These are phyloP conservation scores for Trachelipus rathkii DNA, from an alignment of 1,140 invertebrate species.

Conservation along the genomic window DNA sequence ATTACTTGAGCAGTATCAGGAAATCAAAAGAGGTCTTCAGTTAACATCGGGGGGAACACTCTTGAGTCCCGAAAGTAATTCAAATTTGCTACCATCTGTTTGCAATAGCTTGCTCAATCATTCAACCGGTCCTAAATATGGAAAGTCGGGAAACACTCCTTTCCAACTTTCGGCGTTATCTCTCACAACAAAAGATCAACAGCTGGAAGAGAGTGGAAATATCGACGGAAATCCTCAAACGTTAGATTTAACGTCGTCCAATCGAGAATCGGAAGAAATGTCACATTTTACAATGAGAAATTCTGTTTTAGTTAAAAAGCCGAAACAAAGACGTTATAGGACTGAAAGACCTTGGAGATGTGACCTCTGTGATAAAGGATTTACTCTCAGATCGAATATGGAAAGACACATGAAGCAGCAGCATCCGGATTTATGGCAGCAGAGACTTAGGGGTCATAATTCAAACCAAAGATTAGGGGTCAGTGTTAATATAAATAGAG, in stretches of 20 bases:
- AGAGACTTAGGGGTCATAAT: constrained; percentile 50
- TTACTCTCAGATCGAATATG: constrained; percentile 87
- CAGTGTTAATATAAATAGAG: constrained; percentile 12
- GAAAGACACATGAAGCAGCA: constrained; percentile 89
- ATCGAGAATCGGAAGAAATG: constrained; percentile 57
- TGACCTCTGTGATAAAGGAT: constrained; percentile 79
- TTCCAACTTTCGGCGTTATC: constrained; percentile 39
- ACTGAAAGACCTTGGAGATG: constrained; percentile 87
- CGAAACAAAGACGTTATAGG: constrained; percentile 81
- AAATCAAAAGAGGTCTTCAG: constrained; percentile 62
- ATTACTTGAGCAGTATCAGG: constrained; percentile 62
- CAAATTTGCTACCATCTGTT: neutral
- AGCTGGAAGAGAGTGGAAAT: constrained; percentile 32
- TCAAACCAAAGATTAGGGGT: constrained; percentile 23
- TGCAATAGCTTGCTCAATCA: neutral
- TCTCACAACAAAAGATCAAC: constrained; percentile 34
- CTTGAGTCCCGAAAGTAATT: constrained; percentile 47
- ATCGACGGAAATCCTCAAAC: neutral
- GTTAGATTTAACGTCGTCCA: neutral
- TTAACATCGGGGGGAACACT: constrained; percentile 62
- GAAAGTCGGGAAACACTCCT: constrained; percentile 15
- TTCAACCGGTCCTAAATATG: neutral
- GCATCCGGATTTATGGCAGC: constrained; percentile 75
- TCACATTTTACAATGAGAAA: constrained; percentile 68
- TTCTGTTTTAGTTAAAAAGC: constrained; percentile 79